Evolutionary conservation across 2,797 vertebrate genomes (phyloP).

Genomic region (Sebastes variabilis): DNA sequence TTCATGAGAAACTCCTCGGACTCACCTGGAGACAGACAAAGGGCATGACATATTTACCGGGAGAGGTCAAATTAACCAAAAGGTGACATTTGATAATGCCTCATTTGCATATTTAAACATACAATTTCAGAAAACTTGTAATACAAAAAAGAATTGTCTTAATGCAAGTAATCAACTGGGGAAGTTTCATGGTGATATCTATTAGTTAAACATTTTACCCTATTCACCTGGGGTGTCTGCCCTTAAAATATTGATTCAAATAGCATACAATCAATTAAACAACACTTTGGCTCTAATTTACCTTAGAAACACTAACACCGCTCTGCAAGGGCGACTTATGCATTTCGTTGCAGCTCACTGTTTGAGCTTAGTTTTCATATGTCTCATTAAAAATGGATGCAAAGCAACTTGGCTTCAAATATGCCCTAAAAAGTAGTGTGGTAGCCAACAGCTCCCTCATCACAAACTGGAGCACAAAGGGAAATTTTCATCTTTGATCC

Average conservation of each 20-base stretch:
- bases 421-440: neutral
- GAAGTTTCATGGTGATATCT: too few relatives aligned
- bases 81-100: too few relatives aligned
- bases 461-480: slow-evolving; percentile 20
- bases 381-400: neutral
- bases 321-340: neutral
- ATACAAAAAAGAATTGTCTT: too few relatives aligned
- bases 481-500: slow-evolving; percentile 12
- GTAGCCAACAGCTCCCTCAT: neutral
- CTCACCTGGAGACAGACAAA: slow-evolving; percentile 80
- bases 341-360: neutral
- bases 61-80: neutral
- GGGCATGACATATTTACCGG: neutral
- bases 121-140: too few relatives aligned
- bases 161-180: too few relatives aligned
- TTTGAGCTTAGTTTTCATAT: neutral
- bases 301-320: neutral
- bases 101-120: too few relatives aligned
- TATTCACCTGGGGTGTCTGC: too few relatives aligned
- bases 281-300: too few relatives aligned
- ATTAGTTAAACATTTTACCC: too few relatives aligned
- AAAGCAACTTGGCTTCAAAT: slow-evolving; percentile 16
- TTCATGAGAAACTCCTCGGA: slow-evolving; percentile 96
- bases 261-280: neutral
- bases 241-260: neutral